phyloP scores from a whole-genome alignment of 1,140 invertebrate species.

The Drosophila bocqueti region DNA sequence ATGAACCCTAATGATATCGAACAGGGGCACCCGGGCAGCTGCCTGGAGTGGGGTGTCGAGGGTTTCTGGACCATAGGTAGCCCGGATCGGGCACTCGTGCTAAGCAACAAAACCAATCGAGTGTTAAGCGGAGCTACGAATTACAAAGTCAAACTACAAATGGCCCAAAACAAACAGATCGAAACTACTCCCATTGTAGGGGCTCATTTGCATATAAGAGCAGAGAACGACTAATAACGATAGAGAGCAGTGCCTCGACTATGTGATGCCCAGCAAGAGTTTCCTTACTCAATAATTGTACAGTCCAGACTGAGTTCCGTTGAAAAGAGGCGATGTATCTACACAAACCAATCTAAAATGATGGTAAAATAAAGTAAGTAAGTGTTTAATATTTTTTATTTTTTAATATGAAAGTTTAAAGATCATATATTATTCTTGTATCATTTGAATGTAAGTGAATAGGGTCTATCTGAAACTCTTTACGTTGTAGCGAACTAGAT shows the following conservation, averaged over 20 bases:
- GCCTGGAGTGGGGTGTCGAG: conserved; percentile 41
- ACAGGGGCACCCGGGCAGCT: conserved; percentile 51
- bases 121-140: conserved; percentile 80
- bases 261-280: neutral
- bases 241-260: neutral
- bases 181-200: conserved; percentile 73
- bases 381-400: neutral
- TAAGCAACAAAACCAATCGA: conserved; percentile 82
- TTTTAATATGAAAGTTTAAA: neutral
- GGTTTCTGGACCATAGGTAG: conserved; percentile 39
- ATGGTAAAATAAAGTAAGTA: neutral
- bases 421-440: neutral
- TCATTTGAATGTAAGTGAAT: neutral
- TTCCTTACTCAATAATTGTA: neutral
- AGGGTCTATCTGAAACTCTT: too few relatives aligned
- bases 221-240: conserved; percentile 4
- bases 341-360: neutral
- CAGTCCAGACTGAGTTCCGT: neutral
- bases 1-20: conserved; percentile 80
- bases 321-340: neutral
- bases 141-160: conserved; percentile 69
- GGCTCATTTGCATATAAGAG: conserved; percentile 73
- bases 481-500: too few relatives aligned
- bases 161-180: conserved; percentile 72
- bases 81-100: conserved; percentile 59